Percentiles rank a stretch among this genome's conserved stretches.
phyloP scores from a whole-genome alignment of 2,113 vertebrate genomes.

The Zosterops japonicus region DNA sequence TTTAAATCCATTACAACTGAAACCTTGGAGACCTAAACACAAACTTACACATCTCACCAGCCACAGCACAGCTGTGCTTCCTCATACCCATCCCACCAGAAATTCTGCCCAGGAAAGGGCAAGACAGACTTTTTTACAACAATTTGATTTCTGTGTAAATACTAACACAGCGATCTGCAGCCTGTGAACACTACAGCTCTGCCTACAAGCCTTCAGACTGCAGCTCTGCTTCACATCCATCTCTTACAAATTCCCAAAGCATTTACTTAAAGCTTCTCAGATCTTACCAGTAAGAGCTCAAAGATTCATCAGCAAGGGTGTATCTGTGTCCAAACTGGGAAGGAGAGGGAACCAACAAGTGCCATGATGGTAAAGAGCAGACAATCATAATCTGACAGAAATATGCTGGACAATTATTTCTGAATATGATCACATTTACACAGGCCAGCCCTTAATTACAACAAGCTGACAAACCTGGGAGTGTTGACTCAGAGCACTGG shows the following conservation, averaged over 20 bases:
- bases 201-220: background rate
- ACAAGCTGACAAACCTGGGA: background rate
- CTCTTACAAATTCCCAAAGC: background rate
- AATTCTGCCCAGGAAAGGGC: background rate
- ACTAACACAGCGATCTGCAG: background rate
- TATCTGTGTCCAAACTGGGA: background rate
- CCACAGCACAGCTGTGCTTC: background rate
- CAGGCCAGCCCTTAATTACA: background rate
- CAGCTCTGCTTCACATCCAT: background rate
- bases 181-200: background rate
- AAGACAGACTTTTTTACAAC: background rate
- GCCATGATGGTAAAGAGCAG: background rate
- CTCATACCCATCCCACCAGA: background rate
- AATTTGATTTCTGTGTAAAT: background rate
- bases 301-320: background rate
- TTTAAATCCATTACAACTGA: background rate
- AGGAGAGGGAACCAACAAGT: background rate
- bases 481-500: background rate
- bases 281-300: background rate
- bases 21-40: background rate
- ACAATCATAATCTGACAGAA: background rate
- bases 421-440: fast-evolving
- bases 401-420: background rate
- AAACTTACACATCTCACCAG: background rate
- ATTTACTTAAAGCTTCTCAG: background rate